Percentiles rank a stretch among this genome's conserved stretches.
Conservation (phyloP, 2,113 vertebrate genomes). For the Onychostoma macrolepis region DNA sequence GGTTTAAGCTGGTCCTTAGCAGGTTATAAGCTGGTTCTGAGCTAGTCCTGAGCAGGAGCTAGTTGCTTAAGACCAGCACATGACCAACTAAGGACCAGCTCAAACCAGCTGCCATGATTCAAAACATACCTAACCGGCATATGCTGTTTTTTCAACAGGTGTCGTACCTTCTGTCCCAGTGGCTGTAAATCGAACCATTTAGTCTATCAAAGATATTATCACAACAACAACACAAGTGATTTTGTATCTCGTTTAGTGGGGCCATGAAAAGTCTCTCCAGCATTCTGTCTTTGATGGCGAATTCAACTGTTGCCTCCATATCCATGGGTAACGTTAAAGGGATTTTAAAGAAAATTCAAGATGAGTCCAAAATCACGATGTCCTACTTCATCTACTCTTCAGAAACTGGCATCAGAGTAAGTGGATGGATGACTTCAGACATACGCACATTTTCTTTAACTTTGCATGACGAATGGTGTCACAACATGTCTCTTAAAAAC, state of each 20-base stretch:
- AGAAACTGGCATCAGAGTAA: slow-evolving; percentile 46
- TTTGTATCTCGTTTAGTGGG: slow-evolving; percentile 39
- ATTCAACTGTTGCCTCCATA: slow-evolving; percentile 16
- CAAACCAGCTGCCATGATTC: no score
- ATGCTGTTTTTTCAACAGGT: neutral
- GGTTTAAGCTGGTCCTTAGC: no score
- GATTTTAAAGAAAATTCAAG: slow-evolving; percentile 42
- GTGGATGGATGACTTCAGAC: slow-evolving; percentile 39
- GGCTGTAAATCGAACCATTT: neutral
- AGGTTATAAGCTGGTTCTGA: no score
- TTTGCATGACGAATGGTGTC: neutral
- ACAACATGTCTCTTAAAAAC: neutral
- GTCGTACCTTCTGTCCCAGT: neutral
- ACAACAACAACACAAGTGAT: neutral
- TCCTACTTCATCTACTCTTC: slow-evolving; percentile 17
- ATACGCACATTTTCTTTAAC: neutral
- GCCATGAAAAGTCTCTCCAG: neutral
- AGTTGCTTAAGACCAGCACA: no score
- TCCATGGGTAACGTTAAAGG: slow-evolving; percentile 44
- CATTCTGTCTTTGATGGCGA: neutral
- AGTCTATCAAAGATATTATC: neutral
- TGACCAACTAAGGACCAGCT: no score
- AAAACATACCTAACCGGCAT: no score
- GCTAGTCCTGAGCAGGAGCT: no score
- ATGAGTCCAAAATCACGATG: fast-evolving